Base-by-base conservation (phyloP, 2,888 invertebrate genomes). In the Biston stratarius region DNA sequence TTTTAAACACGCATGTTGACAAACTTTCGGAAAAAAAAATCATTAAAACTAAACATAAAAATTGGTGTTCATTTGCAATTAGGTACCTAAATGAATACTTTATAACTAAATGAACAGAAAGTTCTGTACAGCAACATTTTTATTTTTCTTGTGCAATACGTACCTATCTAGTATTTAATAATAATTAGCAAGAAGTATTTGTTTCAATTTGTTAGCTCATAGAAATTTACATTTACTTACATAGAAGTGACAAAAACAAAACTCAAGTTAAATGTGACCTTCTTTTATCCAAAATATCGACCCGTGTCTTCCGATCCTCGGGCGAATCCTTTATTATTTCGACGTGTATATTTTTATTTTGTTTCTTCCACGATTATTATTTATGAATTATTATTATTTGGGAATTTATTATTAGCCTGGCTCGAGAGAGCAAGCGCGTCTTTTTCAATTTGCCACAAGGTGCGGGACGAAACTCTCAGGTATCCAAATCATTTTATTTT, bases 371-470 rank as follows among this genome's bases (percentile, higher is more conserved):
- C 89, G 92, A 92, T 93, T 94, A 94, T 94, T 94, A 94, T 93
- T 92, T 94, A 93, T 93, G 92, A 92, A 94, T 93, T 93, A 94
- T 93, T 94, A 94, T 93, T 93, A 92, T 94, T 93, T 92, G 91
- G 85, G 87, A 88, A 89, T 91, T 90, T 93, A 94, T 94, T 93
- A 93, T 93, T 92, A 92, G 85, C 85, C 87, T 73, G 61, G 85
- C 85, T 87, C 74, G 61, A 79, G 83, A 83, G 89, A 88, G 87
- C 89, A 88, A 90, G 90, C 92, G 86, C 91, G 88, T 89, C 88
- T 84, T 91, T 77, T 93, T 94, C 94, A 94, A 94, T 94, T 94
- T 92, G 91, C 91, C 91, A 93, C 88, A 89, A 92, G 92, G 90
- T 89, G 91, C 87, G 78, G 80, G 81, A 74, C 66, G 61, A 44